Evolutionary conservation across 1,140 invertebrate species (phyloP).

Genomic region (Charaxes varanes): DNA sequence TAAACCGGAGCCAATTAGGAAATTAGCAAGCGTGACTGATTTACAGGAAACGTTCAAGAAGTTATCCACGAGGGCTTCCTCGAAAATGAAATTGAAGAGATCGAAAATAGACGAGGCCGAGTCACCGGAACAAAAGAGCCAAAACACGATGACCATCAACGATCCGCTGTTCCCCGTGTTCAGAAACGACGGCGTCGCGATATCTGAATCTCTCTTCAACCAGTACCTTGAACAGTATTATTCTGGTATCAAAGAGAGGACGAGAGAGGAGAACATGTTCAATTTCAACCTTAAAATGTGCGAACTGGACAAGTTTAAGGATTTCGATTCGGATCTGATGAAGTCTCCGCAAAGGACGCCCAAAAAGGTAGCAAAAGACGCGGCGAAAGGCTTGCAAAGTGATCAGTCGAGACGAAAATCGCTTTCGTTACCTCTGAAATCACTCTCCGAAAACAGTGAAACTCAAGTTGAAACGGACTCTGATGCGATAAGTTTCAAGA

Average conservation of each 20-base stretch:
- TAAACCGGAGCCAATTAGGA: conserved; percentile 59
- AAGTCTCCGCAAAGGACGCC: conserved; percentile 58
- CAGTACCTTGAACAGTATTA: conserved; percentile 79
- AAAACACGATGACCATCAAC: conserved; percentile 79
- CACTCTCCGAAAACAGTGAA: conserved; percentile 73
- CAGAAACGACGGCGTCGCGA: conserved; percentile 80
- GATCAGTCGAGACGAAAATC: conserved; percentile 77
- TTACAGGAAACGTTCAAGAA: conserved; percentile 74
- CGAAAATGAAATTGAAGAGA: conserved; percentile 63
- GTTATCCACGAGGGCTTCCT: conserved; percentile 67
- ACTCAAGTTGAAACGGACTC: conserved; percentile 57
- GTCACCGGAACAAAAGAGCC: conserved; percentile 54
- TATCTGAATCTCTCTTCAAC: conserved; percentile 82
- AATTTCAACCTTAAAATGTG: conserved; percentile 56
- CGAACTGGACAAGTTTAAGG: conserved; percentile 64
- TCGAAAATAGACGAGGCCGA: conserved; percentile 58
- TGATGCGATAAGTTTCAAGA: conserved; percentile 61
- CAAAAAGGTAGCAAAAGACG: conserved; percentile 54
- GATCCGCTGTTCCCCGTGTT: conserved; percentile 87
- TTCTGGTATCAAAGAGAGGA: conserved; percentile 68
- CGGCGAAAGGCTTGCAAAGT: conserved; percentile 39
- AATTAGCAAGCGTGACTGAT: conserved; percentile 70
- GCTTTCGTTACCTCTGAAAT: conserved; percentile 82
- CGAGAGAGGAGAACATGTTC: conserved; percentile 70
- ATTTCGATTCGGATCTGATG: conserved; percentile 64